phyloP scores from a whole-genome alignment of 2,113 vertebrate species.

The Daphoenositta chrysoptera region DNA sequence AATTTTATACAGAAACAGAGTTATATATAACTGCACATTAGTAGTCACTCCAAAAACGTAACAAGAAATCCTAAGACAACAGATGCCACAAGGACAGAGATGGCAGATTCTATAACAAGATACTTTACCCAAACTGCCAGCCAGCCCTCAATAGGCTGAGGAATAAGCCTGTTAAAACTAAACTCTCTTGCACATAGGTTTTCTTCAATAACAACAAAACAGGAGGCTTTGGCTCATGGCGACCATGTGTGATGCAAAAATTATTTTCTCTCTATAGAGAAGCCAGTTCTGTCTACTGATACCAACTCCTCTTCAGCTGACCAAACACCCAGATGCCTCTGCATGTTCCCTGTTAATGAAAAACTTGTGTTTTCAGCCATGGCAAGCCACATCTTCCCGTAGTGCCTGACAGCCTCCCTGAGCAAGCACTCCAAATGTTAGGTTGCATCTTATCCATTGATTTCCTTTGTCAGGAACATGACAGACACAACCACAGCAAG shows the following conservation, averaged over 20 bases:
- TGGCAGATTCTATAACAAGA: neutral
- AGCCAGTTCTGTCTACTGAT: neutral
- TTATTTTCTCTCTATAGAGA: neutral
- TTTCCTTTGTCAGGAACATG: neutral
- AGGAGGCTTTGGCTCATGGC: neutral
- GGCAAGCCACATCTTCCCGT: neutral
- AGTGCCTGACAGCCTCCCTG: neutral
- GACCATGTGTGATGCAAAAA: neutral
- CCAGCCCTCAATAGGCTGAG: neutral
- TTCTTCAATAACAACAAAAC: neutral
- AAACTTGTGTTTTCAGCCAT: neutral
- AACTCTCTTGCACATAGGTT: neutral
- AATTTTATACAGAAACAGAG: neutral
- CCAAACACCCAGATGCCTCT: neutral
- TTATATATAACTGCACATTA: neutral
- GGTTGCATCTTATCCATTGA: neutral
- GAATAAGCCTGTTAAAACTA: neutral
- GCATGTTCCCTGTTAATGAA: neutral
- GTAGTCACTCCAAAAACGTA: neutral
- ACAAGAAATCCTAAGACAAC: neutral
- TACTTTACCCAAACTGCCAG: neutral
- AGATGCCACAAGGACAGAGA: neutral
- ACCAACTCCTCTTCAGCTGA: neutral
- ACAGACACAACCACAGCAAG: slow-evolving; percentile 15
- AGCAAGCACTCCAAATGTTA: neutral